Base-by-base conservation (phyloP, 2,113 vertebrate genomes). In the Acrocephalus arundinaceus region DNA sequence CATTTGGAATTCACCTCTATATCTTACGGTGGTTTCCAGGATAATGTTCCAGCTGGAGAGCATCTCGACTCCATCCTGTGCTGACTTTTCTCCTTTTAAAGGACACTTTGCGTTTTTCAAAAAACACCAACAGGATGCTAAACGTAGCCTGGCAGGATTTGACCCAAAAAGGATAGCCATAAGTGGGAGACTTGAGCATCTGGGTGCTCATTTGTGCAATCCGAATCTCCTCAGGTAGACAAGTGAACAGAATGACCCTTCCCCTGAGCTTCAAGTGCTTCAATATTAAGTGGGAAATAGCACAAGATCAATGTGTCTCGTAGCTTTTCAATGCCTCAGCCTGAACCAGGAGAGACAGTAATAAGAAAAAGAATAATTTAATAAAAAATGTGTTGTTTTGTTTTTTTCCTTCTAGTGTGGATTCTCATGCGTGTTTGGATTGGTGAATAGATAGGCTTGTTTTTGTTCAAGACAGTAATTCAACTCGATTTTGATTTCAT, bases 281-380 rank as follows among this genome's bases (percentile, higher is more conserved):
- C 48, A 59, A 8, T 63, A 91, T 74, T 90, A 88, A 93, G 94
- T 86, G 39, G 67, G 79, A 86, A 90, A 92, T 41, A 88, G n/a
- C 80, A 86, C 39, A 93, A 92, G 85, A 93, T 92, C 86, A 81
- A 84, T 90, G 83, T 54, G 45, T 65, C 80, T 92, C 0, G 0
- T 80, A 81, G 63, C 59, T 96, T 91, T 95, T 88, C 75, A 91
- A 17, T 71, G 79, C 55, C 52, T 90, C 87, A 81, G 48, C 13
- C 61, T 84, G 73, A 94, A 93, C 16, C 20, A 90, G 61, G 68
- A 80, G 54, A 88, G 72, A 94, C 76, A 87, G 83, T 89, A 93
- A 93, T 73, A 94, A 77, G 82, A 95, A 89, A 91, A 95, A 96
- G 73, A 91, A 84, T 93, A 88, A 91, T 96, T 79, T 95, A 63